Percentiles rank a stretch among this genome's conserved stretches.
Conservation (phyloP, 2,888 invertebrate genomes). For the Chrysolina haemoptera region DNA sequence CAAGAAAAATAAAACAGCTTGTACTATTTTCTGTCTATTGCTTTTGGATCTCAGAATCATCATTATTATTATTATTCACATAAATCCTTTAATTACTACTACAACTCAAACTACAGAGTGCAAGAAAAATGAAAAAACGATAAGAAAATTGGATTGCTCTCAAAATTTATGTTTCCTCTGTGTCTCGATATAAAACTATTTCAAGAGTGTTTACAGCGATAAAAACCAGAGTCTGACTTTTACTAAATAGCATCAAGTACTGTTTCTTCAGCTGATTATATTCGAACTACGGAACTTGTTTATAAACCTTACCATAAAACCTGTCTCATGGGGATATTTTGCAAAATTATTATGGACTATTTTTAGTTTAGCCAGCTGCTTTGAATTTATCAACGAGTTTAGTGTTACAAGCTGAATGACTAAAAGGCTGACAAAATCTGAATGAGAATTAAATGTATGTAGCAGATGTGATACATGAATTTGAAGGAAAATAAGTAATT, state of each 20-base stretch:
- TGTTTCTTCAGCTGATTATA: constrained; percentile 8
- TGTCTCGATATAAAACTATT: not conserved
- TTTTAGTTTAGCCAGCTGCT: constrained; percentile 23
- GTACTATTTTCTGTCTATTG: too few species aligned
- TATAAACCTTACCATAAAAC: constrained; percentile 23
- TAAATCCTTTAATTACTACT: not conserved
- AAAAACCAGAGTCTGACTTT: constrained; percentile 22
- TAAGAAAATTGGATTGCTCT: not conserved
- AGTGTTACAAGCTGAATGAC: not conserved
- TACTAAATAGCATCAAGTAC: constrained; percentile 10
- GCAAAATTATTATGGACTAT: constrained; percentile 28
- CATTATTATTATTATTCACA: not conserved
- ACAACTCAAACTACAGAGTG: not conserved
- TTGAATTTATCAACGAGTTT: constrained; percentile 13
- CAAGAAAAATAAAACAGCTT: too few species aligned
- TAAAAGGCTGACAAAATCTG: not conserved
- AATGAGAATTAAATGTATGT: not conserved
- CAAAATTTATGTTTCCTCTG: constrained; percentile 13
- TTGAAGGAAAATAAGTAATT: too few species aligned
- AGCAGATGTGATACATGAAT: too few species aligned
- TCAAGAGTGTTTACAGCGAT: not conserved
- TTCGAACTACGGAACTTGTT: constrained; percentile 20
- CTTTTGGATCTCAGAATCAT: too few species aligned
- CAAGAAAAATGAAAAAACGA: not conserved
- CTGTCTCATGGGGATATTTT: constrained; percentile 24